Conservation (phyloP, 1,140 invertebrate species). For the Coelopa frigida region DNA sequence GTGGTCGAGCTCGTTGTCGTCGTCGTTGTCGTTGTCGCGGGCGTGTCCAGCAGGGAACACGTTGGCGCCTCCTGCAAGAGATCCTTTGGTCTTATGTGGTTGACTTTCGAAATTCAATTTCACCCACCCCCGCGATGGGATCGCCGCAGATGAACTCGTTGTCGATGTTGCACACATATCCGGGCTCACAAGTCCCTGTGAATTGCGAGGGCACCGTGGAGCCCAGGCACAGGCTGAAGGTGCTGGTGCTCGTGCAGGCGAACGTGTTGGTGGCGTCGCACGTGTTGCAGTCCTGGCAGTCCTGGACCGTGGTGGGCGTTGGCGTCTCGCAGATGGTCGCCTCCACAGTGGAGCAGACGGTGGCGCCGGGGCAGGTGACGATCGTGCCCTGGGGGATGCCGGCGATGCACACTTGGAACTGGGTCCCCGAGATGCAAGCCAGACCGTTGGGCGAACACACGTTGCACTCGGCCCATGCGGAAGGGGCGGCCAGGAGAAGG, state of each 20-base stretch:
- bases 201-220: constrained; percentile 16
- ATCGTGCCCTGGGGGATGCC: constrained; percentile 17
- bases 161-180: constrained; percentile 28
- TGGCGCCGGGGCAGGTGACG: constrained; percentile 22
- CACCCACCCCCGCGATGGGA: constrained; percentile 17
- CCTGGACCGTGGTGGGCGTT: background rate
- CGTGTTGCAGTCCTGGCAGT: constrained; percentile 28
- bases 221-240: constrained; percentile 32
- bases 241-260: constrained; percentile 30
- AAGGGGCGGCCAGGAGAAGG: background rate
- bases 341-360: constrained; percentile 23
- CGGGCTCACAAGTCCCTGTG: constrained; percentile 20
- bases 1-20: constrained; percentile 1
- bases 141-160: constrained; percentile 24
- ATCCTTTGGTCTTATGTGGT: no score
- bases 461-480: constrained; percentile 1
- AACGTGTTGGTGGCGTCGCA: constrained; percentile 27
- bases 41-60: constrained; percentile 23
- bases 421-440: constrained; percentile 19
- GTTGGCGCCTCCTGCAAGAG: constrained; percentile 20
- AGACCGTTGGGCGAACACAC: constrained; percentile 5
- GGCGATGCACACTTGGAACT: constrained; percentile 24
- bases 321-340: constrained; percentile 20
- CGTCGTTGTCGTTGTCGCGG: constrained; percentile 3
- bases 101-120: background rate